These are phyloP conservation scores for Corbicula japonica DNA, from an alignment of 2,888 invertebrate species.

Conservation along the genomic window DNA sequence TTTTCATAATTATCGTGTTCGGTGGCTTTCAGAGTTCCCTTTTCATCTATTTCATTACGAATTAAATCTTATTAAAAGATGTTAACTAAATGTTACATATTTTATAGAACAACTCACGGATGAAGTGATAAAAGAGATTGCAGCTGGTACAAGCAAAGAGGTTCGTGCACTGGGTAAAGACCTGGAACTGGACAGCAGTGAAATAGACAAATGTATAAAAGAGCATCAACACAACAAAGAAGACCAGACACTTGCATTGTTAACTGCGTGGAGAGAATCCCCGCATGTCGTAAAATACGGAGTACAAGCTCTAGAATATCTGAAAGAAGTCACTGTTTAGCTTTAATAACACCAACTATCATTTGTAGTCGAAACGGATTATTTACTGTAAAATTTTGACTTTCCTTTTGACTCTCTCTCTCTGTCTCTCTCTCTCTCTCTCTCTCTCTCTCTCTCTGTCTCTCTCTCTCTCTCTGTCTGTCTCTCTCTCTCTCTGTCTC, in stretches of 20 bases:
- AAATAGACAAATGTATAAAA: not conserved
- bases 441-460: conserved; percentile 16
- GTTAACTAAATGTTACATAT: too few relatives aligned
- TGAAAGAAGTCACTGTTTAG: not conserved
- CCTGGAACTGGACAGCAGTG: not conserved
- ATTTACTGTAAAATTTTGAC: too few relatives aligned
- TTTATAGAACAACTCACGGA: conserved; percentile 13
- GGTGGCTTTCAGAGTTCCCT: too few relatives aligned
- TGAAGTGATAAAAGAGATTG: not conserved
- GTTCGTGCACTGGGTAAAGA: not conserved
- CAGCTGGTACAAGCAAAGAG: not conserved
- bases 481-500: not conserved
- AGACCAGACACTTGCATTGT: not conserved
- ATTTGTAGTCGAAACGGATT: too few relatives aligned
- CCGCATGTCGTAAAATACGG: conserved; percentile 1
- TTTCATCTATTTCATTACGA: too few relatives aligned
- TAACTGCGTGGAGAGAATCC: conserved; percentile 15
- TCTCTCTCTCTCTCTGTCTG: conserved; percentile 3
- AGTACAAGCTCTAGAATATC: not conserved
- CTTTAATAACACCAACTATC: too few relatives aligned
- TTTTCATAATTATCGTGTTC: too few relatives aligned
- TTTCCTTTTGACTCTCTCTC: conserved; percentile 4
- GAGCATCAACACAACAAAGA: not conserved
- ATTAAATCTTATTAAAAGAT: too few relatives aligned
- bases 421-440: conserved; percentile 16